A percentile compares a stretch with the other conserved stretches of the same genome.
Conservation (phyloP, 2,797 vertebrate genomes). For the Sebastes dallii region DNA sequence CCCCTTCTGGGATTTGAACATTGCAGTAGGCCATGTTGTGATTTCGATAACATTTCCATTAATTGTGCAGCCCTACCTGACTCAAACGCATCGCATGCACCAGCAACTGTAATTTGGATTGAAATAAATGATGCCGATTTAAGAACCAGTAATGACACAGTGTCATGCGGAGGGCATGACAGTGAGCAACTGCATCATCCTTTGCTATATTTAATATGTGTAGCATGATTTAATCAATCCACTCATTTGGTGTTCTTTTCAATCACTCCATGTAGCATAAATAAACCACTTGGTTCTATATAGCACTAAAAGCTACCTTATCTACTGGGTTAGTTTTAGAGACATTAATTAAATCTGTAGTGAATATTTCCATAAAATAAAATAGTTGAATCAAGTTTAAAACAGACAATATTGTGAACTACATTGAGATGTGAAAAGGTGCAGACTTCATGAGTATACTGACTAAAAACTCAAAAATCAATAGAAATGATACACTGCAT, state of each 20-base stretch:
- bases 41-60: no score
- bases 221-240: background rate
- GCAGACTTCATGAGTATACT: background rate
- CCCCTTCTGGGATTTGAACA: no score
- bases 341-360: background rate
- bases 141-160: background rate
- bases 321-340: background rate
- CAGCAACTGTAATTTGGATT: background rate
- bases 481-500: background rate
- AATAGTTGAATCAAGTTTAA: background rate
- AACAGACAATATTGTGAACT: background rate
- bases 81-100: background rate
- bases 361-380: background rate
- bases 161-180: background rate
- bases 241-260: background rate
- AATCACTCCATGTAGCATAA: background rate
- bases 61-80: background rate
- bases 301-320: no score
- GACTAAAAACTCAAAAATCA: background rate
- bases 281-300: background rate
- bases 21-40: no score
- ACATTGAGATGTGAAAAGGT: background rate
- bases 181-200: background rate
- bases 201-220: background rate
- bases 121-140: background rate